Base-by-base conservation (phyloP, 2,888 invertebrate genomes). In the Caenorhabditis doughertyi region DNA sequence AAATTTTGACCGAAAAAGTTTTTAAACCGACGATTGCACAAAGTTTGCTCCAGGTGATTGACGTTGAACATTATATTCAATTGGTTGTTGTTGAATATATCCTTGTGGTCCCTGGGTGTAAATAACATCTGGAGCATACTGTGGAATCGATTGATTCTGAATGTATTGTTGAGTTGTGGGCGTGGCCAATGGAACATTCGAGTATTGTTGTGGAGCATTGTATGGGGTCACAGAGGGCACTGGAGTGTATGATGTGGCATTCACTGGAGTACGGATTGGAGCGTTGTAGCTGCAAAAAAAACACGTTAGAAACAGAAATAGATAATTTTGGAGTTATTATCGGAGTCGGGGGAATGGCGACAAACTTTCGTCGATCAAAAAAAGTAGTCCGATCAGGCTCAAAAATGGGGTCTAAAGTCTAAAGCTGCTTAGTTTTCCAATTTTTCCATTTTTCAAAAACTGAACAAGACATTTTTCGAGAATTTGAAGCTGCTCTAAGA, bases 121-220 rank as follows among this genome's bases (percentile, higher is more conserved):
- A 23, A 84, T 85, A 5, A 87, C 81, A 32, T 87, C 86, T 25
- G 86, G 85, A 35, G 84, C 81, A 32, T 83, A 82, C 62, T 85
- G 85, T 18, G 77, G 84, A 60, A 81, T 83, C 8, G 55, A 47
- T 27, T 80, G 83, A 8, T 18, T 32, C 16, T 47, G 51, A 25
- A 85, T 73, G 65, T 81, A 84, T 21, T 84, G 84, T 68, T 87
- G 85, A 8, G 70, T 82, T 13, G 79, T 83, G 21, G 84, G 86
- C 13, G 85, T 85, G 32, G 81, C 85, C 29, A 87, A 55, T 11
- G 85, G 86, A 11, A 81, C 73, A 25, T 72, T 81, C 60, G 76
- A 76, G 44, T 81, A 77, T 51, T 64, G 79, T 53, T 58, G 68
- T 2, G 58, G 53, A 21, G 47, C 47, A n/a, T 65, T 65, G 64